Percentiles rank a stretch among this genome's conserved stretches.
phyloP scores from a whole-genome alignment of 2,797 vertebrate genomes.

The Oryzias dopingdopingensis region DNA sequence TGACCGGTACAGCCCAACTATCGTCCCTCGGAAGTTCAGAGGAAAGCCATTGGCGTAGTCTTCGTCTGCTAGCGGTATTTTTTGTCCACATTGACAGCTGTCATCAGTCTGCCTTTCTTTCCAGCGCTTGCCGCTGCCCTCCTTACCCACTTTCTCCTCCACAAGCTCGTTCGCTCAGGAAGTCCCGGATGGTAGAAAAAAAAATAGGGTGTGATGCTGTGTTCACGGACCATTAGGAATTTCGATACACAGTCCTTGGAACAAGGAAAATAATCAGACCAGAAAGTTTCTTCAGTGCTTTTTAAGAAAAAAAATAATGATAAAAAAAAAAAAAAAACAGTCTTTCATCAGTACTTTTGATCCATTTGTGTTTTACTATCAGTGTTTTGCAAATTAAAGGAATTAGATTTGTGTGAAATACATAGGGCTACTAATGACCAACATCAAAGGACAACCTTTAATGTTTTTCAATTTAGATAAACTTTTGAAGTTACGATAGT shows the following conservation, averaged over 20 bases:
- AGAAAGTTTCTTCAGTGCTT: not conserved
- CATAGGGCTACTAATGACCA: too few relatives aligned
- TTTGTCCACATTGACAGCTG: conserved; percentile 74
- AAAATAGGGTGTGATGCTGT: conserved; percentile 62
- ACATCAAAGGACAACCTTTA: too few relatives aligned
- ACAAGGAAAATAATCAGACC: not conserved
- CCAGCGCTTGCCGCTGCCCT: conserved; percentile 46
- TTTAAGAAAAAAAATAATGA: too few relatives aligned
- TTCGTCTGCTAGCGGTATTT: conserved; percentile 51
- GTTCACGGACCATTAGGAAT: conserved; percentile 38
- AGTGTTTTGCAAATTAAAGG: too few relatives aligned
- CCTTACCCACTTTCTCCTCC: conserved; percentile 44
- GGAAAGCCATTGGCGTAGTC: conserved; percentile 46
- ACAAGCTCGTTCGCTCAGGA: conserved; percentile 35
- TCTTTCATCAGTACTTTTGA: too few relatives aligned
- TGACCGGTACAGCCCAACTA: conserved; percentile 6
- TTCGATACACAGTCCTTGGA: not conserved
- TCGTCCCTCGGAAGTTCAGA: conserved; percentile 30
- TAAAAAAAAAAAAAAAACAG: too few relatives aligned
- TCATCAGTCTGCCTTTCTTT: conserved; percentile 66
- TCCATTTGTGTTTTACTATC: too few relatives aligned
- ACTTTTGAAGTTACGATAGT: too few relatives aligned
- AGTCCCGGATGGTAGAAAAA: conserved; percentile 67
- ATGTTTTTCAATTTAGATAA: too few relatives aligned
- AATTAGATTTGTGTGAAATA: too few relatives aligned